Conservation (phyloP, 2,888 invertebrate species). For the Nesidiocoris tenuis region DNA sequence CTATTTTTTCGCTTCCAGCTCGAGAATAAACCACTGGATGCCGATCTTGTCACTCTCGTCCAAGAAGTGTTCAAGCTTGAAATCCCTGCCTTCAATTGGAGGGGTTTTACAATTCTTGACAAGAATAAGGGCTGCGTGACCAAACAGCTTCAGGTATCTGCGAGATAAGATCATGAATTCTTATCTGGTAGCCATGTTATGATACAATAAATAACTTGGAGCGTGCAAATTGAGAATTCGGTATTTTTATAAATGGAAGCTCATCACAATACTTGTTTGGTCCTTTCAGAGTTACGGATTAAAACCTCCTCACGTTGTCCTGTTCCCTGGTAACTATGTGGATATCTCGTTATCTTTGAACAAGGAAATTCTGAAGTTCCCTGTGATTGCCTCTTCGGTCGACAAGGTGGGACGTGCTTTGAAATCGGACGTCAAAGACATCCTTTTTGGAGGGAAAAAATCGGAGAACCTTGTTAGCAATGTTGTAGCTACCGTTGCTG, state of each 20-base stretch:
- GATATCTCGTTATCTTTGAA: slow-evolving; percentile 65
- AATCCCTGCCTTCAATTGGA: slow-evolving; percentile 66
- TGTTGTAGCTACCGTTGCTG: slow-evolving; percentile 72
- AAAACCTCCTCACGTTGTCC: slow-evolving; percentile 52
- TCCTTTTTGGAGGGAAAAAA: slow-evolving; percentile 64
- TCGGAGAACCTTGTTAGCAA: slow-evolving; percentile 66
- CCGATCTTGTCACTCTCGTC: slow-evolving; percentile 62
- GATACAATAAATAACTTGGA: no score
- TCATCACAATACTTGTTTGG: no score
- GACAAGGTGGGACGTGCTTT: slow-evolving; percentile 34
- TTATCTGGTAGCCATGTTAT: no score
- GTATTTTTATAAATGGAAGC: no score
- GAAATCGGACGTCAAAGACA: slow-evolving; percentile 60
- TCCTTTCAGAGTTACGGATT: slow-evolving; percentile 10
- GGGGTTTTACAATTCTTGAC: slow-evolving; percentile 68
- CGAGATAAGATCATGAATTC: no score
- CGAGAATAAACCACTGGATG: slow-evolving; percentile 63
- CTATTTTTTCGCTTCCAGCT: no score
- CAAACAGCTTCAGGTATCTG: slow-evolving; percentile 48
- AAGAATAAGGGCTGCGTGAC: slow-evolving; percentile 39
- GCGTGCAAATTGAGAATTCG: no score
- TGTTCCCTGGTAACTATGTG: slow-evolving; percentile 89
- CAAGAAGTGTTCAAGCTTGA: slow-evolving; percentile 59
- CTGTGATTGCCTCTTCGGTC: slow-evolving; percentile 34
- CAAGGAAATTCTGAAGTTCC: slow-evolving; percentile 40